A percentile compares a stretch with the other conserved stretches of the same genome.
These are phyloP conservation scores for Ostrea edulis DNA, from an alignment of 1,140 invertebrate genomes.

Conservation along the genomic window DNA sequence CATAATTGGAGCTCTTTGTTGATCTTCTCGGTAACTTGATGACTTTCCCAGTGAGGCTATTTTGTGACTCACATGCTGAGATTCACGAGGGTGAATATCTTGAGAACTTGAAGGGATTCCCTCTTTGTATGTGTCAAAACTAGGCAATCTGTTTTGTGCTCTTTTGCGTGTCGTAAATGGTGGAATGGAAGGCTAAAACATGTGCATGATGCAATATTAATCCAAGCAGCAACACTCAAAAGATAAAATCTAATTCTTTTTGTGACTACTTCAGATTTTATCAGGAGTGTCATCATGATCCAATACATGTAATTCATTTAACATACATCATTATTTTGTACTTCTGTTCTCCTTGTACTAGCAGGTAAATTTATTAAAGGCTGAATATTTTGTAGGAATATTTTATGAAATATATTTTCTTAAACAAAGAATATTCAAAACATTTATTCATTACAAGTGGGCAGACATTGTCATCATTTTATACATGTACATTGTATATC, in stretches of 20 bases:
- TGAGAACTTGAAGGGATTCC: not conserved
- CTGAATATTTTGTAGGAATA: no score
- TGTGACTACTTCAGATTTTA: not conserved
- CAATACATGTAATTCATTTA: not conserved
- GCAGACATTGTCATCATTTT: not conserved
- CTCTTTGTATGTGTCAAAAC: not conserved
- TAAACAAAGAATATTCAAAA: no score
- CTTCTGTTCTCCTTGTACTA: no score
- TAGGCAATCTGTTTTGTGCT: constrained; percentile 22
- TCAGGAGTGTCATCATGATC: not conserved
- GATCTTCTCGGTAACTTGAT: not conserved
- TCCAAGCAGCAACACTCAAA: no score
- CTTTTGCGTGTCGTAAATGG: constrained; percentile 57
- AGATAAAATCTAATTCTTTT: no score
- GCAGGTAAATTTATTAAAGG: no score
- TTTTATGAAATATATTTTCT: no score
- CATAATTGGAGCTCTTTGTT: not conserved
- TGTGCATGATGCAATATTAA: not conserved
- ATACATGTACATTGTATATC: constrained; percentile 17
- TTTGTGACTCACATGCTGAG: not conserved
- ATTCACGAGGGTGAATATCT: not conserved
- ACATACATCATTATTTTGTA: not conserved
- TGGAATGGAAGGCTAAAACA: constrained; percentile 53
- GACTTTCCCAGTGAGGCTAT: not conserved
- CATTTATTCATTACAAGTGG: not conserved